Evolutionary conservation across 2,797 vertebrate species (phyloP), one percentile per base, ranked within the genome.

Genomic region (Labeo calbasu): DNA sequence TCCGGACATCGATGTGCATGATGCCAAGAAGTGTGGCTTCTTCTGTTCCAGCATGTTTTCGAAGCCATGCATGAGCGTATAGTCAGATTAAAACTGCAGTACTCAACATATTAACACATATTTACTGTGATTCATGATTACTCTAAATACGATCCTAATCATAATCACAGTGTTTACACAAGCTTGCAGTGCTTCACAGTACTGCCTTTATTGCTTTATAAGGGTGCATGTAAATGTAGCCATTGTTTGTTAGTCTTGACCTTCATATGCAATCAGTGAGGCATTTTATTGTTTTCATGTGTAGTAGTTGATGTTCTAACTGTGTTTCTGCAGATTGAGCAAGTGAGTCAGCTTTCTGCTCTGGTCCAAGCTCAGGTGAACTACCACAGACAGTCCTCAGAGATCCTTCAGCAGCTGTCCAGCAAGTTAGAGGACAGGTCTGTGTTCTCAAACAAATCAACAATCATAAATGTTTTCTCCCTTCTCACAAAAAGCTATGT

Each of bases 311-410:
- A 23, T 66, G 48, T 28, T 53, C 13, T 77, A 28, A 53, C 36
- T 77, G 23, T 76, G 61, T 79, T 78, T 83, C 81, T 88, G 88
- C 93, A 99, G 96, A 96, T 99, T 55, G 98, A 99, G 87, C 98
- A 99, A 91, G 98, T 99, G 93, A 99, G 98, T 94, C 98, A 99
- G 92, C 96, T 99, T 59, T 93, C 97, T 11, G 96, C 98, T 0
- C 94, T 99, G 75, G 97, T 98, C 73, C 97, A 99, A 65, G 97
- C 98, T 82, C 98, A 99, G 92, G 93, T 98, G 93, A 97, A 99
- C 84, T 99, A 99, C 90, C 98, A 99, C 92, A 96, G 94, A 90
- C 97, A 98, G 82, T 96, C 98, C 2, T 90, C 96, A 1, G 96
- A 98, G 93, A 98, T 99, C 90, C 95, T 99, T 85, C 96, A 98